These are phyloP conservation scores for Phacellophora camtschatica DNA, from an alignment of 30 jellyfish, hydroid and myxozoan genomes.

Conservation along the genomic window DNA sequence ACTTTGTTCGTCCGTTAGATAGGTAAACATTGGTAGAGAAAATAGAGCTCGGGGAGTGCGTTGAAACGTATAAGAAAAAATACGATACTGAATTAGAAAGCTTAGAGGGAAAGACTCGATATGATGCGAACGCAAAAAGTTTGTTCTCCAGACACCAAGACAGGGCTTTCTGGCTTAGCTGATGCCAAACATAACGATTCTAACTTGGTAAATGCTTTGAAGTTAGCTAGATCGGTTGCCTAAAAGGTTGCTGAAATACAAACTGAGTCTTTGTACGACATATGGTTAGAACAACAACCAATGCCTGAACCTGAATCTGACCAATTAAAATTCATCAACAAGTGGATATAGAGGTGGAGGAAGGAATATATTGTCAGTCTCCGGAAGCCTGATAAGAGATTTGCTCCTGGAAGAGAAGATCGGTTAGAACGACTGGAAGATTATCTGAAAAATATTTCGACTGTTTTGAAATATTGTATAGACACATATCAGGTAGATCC, in stretches of 20 bases:
- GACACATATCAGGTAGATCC: constrained; percentile 19
- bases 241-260: too few relatives aligned
- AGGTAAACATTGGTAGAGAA: not conserved
- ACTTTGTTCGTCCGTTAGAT: not conserved
- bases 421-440: not conserved
- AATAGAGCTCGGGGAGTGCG: not conserved
- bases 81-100: not conserved
- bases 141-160: not conserved
- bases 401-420: not conserved
- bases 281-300: not conserved
- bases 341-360: not conserved
- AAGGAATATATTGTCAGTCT: not conserved
- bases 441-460: constrained; percentile 8
- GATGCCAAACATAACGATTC: not conserved
- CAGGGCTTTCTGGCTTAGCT: not conserved
- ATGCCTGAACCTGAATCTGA: not conserved
- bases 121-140: not conserved
- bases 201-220: too few relatives aligned
- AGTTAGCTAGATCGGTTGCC: too few relatives aligned
- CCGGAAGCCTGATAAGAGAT: not conserved
- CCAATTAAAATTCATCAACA: not conserved
- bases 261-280: not conserved
- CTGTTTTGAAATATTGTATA: not conserved
- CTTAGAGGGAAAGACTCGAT: not conserved
- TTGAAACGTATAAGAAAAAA: not conserved